Base-by-base conservation (phyloP, 37 sponge, comb jelly and placozoan species). In the Crambe crambe region DNA sequence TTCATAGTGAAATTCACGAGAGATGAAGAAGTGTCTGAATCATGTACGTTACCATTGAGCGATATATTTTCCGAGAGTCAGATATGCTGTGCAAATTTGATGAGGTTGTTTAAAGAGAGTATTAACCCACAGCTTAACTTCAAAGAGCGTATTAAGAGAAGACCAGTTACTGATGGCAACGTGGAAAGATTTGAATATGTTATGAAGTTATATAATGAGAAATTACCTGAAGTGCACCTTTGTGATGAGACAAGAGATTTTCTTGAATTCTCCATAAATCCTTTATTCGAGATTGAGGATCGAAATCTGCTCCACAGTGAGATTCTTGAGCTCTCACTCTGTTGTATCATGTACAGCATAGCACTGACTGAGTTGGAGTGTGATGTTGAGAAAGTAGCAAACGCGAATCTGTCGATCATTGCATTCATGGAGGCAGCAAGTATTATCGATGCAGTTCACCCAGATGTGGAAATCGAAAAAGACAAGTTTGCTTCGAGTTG, bases 291-390 rank as follows among this genome's bases (percentile, higher is more conserved):
- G 30, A 27, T 80, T 10, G 66, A 83, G 23, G 42, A 83, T 3
- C 44, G 58, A 15, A 2, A 58, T 25, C 10, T 69, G 30, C 42
- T 83, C 39, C 37, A 25, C 10, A 30, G 42, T 2, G 1, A 34
- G 27, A 56, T 62, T 9, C 36, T 65, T 10, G 56, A 82, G 30
- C 56, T 70, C 2, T 76, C 37, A 5, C 58, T 83, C 23, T 83
- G 84, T 69, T 66, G 63, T 29, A 73, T 82, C 75, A 42, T 83
- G 64, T 77, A 82, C 70, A 83, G 84, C 40, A 64, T 78, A 25
- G 89, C 79, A 5, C 63, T 73, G 9, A 77, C 78, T 8, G 71
- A 82, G 43, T 31, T 82, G 18, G 89, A 43, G 1, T 58, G 75
- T 56, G 75, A 58, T 58, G 56, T 23, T 2, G 1, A 41, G 18